Conservation (phyloP, 2,797 vertebrate species). For the Halcyon smyrnensis region DNA sequence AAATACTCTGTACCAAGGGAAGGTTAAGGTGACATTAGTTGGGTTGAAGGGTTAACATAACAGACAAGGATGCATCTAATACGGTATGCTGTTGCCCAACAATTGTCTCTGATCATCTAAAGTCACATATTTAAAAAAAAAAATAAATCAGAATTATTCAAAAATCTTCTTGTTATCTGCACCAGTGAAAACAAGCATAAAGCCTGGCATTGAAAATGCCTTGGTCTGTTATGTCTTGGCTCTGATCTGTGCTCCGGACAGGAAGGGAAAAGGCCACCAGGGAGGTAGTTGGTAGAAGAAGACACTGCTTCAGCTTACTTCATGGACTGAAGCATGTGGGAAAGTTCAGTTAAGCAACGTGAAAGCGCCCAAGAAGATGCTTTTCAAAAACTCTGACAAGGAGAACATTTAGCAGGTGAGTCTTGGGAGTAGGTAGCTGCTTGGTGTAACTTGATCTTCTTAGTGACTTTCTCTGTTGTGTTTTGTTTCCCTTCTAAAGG, state of each 20-base stretch:
- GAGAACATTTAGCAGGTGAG: neutral
- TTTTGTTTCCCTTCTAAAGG: neutral
- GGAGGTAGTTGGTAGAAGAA: neutral
- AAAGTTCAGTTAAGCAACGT: neutral
- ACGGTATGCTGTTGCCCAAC: neutral
- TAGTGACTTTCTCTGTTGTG: accelerated
- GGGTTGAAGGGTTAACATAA: neutral
- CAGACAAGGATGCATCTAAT: neutral
- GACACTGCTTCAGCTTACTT: neutral
- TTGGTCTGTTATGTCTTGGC: neutral
- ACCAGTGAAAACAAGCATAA: neutral
- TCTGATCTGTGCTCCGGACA: neutral
- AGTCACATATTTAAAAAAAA: neutral
- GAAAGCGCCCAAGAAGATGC: neutral
- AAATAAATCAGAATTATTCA: neutral
- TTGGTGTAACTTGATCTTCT: neutral
- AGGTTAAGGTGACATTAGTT: neutral
- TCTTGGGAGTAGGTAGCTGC: neutral
- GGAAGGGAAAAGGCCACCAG: neutral
- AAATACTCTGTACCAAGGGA: neutral
- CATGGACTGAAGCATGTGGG: too few species aligned
- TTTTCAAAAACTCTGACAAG: neutral
- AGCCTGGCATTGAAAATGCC: neutral
- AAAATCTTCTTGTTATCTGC: neutral
- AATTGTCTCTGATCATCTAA: neutral